A percentile compares a stretch with the other conserved stretches of the same genome.
These are phyloP conservation scores for Troilus luridus DNA, from an alignment of 2,888 invertebrate species.

Conservation along the genomic window DNA sequence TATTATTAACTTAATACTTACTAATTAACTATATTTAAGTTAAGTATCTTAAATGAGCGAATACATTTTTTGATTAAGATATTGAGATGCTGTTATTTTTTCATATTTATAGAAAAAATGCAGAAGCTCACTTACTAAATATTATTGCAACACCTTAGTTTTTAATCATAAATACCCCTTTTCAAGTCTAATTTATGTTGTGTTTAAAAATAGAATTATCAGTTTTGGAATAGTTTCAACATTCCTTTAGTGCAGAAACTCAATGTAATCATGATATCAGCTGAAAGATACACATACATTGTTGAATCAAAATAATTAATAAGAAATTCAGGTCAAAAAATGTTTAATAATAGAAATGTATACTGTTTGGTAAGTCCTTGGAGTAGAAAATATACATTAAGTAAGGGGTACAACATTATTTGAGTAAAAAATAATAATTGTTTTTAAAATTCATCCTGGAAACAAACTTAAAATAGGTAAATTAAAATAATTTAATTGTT, in stretches of 20 bases:
- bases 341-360: background rate
- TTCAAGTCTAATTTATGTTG: background rate
- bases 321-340: background rate
- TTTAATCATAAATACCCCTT: too few species aligned
- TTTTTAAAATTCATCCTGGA: too few species aligned
- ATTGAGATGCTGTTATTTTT: background rate
- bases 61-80: background rate
- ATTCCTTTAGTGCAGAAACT: background rate
- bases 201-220: conserved; percentile 2
- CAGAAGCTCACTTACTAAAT: background rate
- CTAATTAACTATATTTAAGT: background rate
- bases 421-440: too few species aligned
- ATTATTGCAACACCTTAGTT: background rate
- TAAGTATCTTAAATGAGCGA: background rate
- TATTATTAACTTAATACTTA: too few species aligned
- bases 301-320: background rate
- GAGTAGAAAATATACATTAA: too few species aligned
- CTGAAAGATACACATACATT: background rate
- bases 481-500: too few species aligned
- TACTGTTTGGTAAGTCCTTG: too few species aligned
- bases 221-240: background rate
- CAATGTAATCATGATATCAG: background rate
- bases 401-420: too few species aligned
- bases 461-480: too few species aligned
- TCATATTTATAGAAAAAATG: background rate